Conservation (phyloP, 2,888 invertebrate genomes). For the Endomychus coccineus region DNA sequence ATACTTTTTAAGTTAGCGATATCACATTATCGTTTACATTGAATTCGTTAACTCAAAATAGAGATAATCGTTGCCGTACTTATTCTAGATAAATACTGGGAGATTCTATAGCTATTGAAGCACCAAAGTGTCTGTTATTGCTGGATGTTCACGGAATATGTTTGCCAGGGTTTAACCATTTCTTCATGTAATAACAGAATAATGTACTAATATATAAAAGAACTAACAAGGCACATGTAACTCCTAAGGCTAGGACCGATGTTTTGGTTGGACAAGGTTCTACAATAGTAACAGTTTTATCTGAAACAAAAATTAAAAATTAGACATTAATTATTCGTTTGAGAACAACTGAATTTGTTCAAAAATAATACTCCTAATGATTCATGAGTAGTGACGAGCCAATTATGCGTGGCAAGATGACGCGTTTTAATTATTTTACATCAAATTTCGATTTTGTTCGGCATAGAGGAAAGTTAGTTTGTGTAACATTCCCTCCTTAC, state of each 20-base stretch:
- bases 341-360: no score
- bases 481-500: no score
- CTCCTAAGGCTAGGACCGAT: conserved; percentile 82
- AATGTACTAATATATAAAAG: conserved; percentile 85
- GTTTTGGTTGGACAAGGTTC: conserved; percentile 89
- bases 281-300: conserved; percentile 83
- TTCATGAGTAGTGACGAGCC: no score
- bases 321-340: no score
- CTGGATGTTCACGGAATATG: conserved; percentile 55
- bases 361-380: no score
- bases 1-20: conserved; percentile 22
- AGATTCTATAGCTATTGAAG: conserved; percentile 2
- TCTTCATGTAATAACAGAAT: conserved; percentile 89
- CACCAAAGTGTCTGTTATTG: conserved; percentile 12
- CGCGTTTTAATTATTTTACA: no score
- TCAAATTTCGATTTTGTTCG: no score
- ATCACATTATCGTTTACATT: no score
- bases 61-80: not conserved
- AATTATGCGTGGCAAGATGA: no score
- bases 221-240: conserved; percentile 83
- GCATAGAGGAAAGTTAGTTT: no score
- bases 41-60: not conserved
- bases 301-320: conserved; percentile 46
- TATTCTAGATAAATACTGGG: not conserved
- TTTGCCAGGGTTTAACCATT: conserved; percentile 81